These are phyloP conservation scores for Diaprepes abbreviatus DNA, from an alignment of 2,888 invertebrate species.

Conservation along the genomic window DNA sequence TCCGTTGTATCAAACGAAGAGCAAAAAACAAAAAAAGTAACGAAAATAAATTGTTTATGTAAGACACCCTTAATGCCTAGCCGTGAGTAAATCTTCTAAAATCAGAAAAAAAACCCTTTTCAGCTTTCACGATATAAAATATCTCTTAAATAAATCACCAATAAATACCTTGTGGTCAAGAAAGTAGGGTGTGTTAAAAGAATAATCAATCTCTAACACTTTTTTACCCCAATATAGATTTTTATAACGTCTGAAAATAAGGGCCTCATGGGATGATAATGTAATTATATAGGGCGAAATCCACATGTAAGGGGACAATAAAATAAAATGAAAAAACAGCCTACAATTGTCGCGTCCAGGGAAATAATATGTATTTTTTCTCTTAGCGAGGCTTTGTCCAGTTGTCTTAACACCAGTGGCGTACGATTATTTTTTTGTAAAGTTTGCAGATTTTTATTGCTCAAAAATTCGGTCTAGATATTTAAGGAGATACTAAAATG, in stretches of 20 bases:
- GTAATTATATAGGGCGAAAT: slow-evolving; percentile 64
- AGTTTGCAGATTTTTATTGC: too few relatives aligned
- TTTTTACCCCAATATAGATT: slow-evolving; percentile 43
- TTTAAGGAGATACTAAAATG: too few relatives aligned
- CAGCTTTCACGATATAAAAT: too few relatives aligned
- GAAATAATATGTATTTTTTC: slow-evolving; percentile 53
- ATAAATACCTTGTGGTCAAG: slow-evolving; percentile 11
- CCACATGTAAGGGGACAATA: slow-evolving; percentile 63
- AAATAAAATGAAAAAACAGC: slow-evolving; percentile 66
- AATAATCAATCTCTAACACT: slow-evolving; percentile 42
- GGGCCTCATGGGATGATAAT: slow-evolving; percentile 58
- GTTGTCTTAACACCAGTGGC: slow-evolving; percentile 23
- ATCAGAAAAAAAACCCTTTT: too few relatives aligned
- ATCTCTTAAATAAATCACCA: not conserved
- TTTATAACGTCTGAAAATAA: slow-evolving; percentile 50
- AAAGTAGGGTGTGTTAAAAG: slow-evolving; percentile 25
- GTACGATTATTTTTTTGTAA: not conserved
- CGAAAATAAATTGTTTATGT: too few relatives aligned
- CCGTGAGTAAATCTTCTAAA: too few relatives aligned
- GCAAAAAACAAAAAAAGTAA: too few relatives aligned
- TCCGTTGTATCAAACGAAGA: too few relatives aligned
- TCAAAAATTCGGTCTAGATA: too few relatives aligned
- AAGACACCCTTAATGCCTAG: too few relatives aligned
- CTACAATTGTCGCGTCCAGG: slow-evolving; percentile 61
- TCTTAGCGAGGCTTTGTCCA: slow-evolving; percentile 34